Evolutionary conservation across 2,113 vertebrate species (phyloP).

Genomic region (Cichladusa arquata): DNA sequence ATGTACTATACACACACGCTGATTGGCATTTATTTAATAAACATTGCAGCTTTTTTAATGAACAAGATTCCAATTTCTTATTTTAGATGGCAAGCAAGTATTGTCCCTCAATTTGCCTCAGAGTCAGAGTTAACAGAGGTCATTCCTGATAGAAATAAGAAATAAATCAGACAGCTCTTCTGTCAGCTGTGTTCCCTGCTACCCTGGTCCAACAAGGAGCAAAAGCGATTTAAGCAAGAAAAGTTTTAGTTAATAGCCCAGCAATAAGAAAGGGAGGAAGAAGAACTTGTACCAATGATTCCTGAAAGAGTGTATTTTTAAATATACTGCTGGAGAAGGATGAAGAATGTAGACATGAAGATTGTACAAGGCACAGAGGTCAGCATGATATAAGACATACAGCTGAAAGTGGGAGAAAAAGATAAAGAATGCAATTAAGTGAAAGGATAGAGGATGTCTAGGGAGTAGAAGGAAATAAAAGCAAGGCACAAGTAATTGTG

Average conservation of each 20-base stretch:
- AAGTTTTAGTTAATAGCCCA: constrained; percentile 35
- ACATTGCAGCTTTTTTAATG: background rate
- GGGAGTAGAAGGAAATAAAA: constrained; percentile 60
- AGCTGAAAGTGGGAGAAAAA: constrained; percentile 39
- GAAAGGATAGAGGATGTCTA: constrained; percentile 19
- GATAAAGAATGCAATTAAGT: constrained; percentile 59
- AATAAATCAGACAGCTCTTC: background rate
- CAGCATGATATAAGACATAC: constrained; percentile 1
- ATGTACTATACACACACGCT: rapidly evolving
- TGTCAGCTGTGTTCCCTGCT: background rate
- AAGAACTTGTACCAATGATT: background rate
- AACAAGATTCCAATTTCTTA: background rate
- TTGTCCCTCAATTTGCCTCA: background rate
- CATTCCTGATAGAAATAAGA: background rate
- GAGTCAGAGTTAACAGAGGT: background rate
- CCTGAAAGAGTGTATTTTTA: constrained; percentile 8
- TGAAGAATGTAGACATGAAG: background rate
- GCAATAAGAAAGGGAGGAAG: background rate
- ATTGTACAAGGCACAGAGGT: constrained; percentile 22
- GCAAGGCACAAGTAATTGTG: constrained; percentile 34
- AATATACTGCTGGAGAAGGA: background rate
- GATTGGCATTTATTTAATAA: background rate
- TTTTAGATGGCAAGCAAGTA: background rate
- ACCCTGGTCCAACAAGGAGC: background rate
- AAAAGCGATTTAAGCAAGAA: background rate